These are phyloP conservation scores for Leptopilina myrica DNA, from an alignment of 2,888 invertebrate species.

Conservation along the genomic window DNA sequence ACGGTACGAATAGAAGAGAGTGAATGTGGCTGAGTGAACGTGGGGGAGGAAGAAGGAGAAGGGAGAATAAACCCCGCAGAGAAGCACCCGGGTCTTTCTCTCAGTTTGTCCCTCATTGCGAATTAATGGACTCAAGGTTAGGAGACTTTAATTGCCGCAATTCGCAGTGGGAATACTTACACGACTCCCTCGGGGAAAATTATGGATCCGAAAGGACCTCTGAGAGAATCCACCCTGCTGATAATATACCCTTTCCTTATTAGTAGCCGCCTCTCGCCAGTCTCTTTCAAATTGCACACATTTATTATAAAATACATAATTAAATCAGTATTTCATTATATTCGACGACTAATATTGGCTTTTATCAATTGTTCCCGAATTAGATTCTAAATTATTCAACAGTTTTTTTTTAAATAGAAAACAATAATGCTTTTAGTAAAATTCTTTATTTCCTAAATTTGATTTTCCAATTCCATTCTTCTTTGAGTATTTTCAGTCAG, in stretches of 20 bases:
- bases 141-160: conserved; percentile 59
- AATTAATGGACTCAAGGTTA: conserved; percentile 54
- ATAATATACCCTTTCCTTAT: conserved; percentile 27
- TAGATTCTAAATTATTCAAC: conserved; percentile 2
- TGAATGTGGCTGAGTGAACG: conserved; percentile 25
- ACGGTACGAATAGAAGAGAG: conserved; percentile 46
- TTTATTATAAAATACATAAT: conserved; percentile 13
- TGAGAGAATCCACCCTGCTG: conserved; percentile 33
- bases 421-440: too few species aligned
- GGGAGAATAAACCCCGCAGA: conserved; percentile 48
- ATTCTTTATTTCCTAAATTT: too few species aligned
- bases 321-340: conserved; percentile 22
- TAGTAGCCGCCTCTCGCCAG: conserved; percentile 22
- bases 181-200: conserved; percentile 44
- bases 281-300: conserved; percentile 5
- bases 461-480: too few species aligned
- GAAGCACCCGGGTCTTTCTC: conserved; percentile 51
- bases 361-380: conserved; percentile 31
- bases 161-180: conserved; percentile 49
- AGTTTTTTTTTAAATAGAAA: background rate
- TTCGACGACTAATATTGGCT: conserved; percentile 19
- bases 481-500: too few species aligned
- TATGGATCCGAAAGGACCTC: conserved; percentile 47
- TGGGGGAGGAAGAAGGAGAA: conserved; percentile 35
- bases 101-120: conserved; percentile 50